Percentiles rank a stretch among this genome's conserved stretches.
These are phyloP conservation scores for Lichenostomus cassidix DNA, from an alignment of 2,113 vertebrate species.

Conservation along the genomic window DNA sequence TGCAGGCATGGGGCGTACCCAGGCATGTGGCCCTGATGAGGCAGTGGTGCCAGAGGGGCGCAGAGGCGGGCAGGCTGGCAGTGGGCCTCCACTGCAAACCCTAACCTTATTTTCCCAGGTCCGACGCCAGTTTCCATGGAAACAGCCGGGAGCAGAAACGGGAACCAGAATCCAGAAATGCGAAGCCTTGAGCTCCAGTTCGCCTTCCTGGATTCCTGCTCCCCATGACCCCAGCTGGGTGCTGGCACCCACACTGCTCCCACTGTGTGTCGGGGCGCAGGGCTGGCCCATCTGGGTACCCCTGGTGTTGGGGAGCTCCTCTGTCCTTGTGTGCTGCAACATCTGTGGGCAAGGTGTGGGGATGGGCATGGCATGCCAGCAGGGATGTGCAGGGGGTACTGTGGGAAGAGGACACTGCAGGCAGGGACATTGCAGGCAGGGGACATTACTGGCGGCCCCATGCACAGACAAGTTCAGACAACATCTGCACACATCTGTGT, in stretches of 20 bases:
- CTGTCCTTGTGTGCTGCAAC: neutral
- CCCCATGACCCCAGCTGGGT: neutral
- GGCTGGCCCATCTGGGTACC: neutral
- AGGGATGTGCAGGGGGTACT: neutral
- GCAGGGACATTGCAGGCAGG: neutral
- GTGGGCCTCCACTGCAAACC: slow-evolving; percentile 57
- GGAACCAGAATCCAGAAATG: slow-evolving; percentile 72
- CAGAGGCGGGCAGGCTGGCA: slow-evolving; percentile 41
- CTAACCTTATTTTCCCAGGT: slow-evolving; percentile 76
- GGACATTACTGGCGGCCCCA: neutral
- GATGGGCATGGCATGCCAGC: neutral
- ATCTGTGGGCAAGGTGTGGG: rapidly evolving
- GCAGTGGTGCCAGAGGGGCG: neutral
- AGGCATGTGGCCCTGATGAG: rapidly evolving
- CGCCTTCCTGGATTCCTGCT: slow-evolving; percentile 61
- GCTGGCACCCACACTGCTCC: neutral
- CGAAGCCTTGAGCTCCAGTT: slow-evolving; percentile 60
- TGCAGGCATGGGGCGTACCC: neutral
- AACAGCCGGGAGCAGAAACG: slow-evolving; percentile 72
- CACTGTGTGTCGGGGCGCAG: rapidly evolving
- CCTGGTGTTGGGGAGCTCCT: neutral
- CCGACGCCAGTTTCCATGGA: slow-evolving; percentile 75
- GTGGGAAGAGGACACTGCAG: neutral
- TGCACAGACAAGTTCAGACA: neutral
- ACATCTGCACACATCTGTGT: neutral